These are phyloP conservation scores for Charaxes varanes DNA, from an alignment of 1,140 invertebrate species.

Conservation along the genomic window DNA sequence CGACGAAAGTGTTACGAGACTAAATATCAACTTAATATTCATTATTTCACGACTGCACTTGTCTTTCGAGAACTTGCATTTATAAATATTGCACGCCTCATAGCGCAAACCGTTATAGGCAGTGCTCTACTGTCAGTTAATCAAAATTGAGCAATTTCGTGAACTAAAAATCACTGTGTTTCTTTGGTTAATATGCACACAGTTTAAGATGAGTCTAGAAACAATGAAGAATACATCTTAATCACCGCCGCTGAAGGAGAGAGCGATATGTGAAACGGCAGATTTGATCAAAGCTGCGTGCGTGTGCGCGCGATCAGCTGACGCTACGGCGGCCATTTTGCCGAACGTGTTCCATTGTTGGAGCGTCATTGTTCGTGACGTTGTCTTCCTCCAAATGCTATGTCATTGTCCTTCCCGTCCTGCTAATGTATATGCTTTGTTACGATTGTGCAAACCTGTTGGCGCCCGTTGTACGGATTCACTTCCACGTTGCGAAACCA, in stretches of 20 bases:
- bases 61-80: too few species aligned
- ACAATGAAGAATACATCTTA: too few species aligned
- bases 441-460: slow-evolving; percentile 29
- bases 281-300: slow-evolving; percentile 33
- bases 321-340: slow-evolving; percentile 66
- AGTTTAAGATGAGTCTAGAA: too few species aligned
- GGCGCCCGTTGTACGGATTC: slow-evolving; percentile 18
- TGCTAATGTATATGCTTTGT: slow-evolving; percentile 38
- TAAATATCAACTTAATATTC: too few species aligned
- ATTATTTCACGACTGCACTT: too few species aligned
- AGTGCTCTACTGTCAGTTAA: too few species aligned
- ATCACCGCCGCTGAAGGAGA: slow-evolving; percentile 46
- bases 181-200: too few species aligned
- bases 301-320: slow-evolving; percentile 62
- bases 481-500: slow-evolving; percentile 39
- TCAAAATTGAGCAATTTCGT: too few species aligned
- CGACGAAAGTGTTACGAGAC: too few species aligned
- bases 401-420: slow-evolving; percentile 62
- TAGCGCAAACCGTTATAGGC: too few species aligned
- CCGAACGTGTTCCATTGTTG: slow-evolving; percentile 51
- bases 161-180: too few species aligned
- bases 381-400: slow-evolving; percentile 54
- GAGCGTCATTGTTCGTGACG: slow-evolving; percentile 64
- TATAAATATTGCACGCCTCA: too few species aligned
- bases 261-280: slow-evolving; percentile 38